Conservation (phyloP, 2,113 vertebrate species). For the Laticauda colubrina region DNA sequence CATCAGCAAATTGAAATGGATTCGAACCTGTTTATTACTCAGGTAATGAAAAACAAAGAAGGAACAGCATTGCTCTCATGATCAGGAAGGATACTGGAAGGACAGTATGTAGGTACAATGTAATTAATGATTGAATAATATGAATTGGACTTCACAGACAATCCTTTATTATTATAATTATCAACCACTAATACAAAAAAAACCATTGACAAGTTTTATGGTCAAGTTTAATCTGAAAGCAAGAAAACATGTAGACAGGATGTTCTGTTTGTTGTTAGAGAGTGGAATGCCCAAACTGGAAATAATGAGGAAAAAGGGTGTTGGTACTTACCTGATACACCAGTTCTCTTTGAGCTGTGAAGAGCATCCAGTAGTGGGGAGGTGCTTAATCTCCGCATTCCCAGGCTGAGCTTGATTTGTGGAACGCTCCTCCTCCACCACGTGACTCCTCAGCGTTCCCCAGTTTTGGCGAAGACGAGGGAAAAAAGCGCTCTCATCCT, state of each 20-base stretch:
- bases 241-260: background rate
- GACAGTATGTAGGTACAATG: background rate
- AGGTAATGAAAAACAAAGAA: background rate
- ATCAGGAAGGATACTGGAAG: background rate
- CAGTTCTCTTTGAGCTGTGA: too few species aligned
- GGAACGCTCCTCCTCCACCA: too few species aligned
- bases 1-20: background rate
- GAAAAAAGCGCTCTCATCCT: too few species aligned
- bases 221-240: background rate
- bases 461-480: too few species aligned
- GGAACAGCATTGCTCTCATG: background rate
- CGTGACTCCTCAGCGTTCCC: too few species aligned
- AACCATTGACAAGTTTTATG: background rate
- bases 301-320: background rate
- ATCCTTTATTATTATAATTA: background rate
- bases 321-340: too few species aligned
- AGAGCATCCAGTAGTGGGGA: too few species aligned
- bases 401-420: too few species aligned
- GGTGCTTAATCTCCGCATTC: too few species aligned
- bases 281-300: background rate
- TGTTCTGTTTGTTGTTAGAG: background rate
- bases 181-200: background rate
- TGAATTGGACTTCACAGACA: background rate
- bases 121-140: background rate
- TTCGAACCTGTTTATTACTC: background rate